A percentile compares a stretch with the other conserved stretches of the same genome.
Evolutionary conservation across 2,797 vertebrate genomes (phyloP).

Genomic region (Falco berigora): DNA sequence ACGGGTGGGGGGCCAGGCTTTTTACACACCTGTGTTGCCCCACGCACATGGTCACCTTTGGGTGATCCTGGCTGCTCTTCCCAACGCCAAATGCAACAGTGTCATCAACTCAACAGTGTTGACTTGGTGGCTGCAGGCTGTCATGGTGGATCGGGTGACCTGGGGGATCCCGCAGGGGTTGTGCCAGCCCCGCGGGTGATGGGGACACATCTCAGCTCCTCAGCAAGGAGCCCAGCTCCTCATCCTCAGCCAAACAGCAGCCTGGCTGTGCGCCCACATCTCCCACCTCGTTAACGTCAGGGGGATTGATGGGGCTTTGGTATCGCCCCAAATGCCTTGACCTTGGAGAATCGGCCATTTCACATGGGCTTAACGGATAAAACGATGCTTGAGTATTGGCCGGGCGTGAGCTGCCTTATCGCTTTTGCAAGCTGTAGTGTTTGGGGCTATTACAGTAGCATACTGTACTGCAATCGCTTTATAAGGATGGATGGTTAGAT

Average conservation of each 20-base stretch:
- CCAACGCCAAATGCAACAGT: fast-evolving
- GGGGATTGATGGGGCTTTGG: neutral
- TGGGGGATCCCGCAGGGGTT: neutral
- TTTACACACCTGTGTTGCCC: fast-evolving
- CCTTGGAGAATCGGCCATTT: neutral
- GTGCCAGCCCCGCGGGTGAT: fast-evolving
- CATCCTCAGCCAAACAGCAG: neutral
- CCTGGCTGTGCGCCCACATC: neutral
- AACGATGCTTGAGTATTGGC: neutral
- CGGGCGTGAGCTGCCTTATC: neutral
- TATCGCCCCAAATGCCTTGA: neutral
- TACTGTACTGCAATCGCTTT: neutral
- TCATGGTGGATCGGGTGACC: fast-evolving
- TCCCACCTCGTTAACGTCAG: neutral
- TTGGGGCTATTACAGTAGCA: neutral
- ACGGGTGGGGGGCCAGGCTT: fast-evolving
- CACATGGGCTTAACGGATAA: neutral
- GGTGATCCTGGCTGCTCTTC: neutral
- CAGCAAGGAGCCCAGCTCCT: fast-evolving
- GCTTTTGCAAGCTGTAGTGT: neutral
- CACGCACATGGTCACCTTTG: fast-evolving
- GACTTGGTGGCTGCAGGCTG: neutral
- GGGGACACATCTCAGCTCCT: neutral
- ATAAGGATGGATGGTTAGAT: slow-evolving; percentile 39
- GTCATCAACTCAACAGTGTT: fast-evolving